These are phyloP conservation scores for Propithecus perrieri DNA, from an alignment of 2,797 vertebrate genomes.

Conservation along the genomic window DNA sequence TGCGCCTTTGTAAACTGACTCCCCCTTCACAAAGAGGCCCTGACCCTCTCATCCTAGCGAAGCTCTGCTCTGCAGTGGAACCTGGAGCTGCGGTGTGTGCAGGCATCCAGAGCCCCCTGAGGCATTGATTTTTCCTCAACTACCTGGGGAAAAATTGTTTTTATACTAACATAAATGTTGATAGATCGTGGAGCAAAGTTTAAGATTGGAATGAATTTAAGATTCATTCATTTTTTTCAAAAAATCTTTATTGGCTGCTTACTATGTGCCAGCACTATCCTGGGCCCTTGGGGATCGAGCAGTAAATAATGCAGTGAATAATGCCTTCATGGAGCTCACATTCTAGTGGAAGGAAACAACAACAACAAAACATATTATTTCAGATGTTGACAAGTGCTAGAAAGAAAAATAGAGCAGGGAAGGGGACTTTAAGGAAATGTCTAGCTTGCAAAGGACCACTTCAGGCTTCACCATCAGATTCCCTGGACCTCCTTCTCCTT, in stretches of 20 bases:
- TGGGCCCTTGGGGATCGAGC: not conserved
- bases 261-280: not conserved
- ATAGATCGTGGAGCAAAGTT: not conserved
- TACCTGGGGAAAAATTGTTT: not conserved
- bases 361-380: not conserved
- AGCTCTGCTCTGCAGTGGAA: not conserved
- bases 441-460: not conserved
- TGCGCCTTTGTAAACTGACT: not conserved
- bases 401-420: not conserved
- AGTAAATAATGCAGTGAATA: not conserved
- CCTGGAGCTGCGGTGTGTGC: not conserved
- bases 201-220: constrained; percentile 13
- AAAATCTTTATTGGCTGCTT: not conserved
- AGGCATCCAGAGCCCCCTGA: not conserved
- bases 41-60: not conserved
- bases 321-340: not conserved
- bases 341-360: not conserved
- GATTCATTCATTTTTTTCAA: not conserved
- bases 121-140: not conserved
- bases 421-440: not conserved
- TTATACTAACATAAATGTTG: constrained; percentile 1
- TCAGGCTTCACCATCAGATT: not conserved
- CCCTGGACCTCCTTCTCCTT: not conserved
- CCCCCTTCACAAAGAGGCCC: not conserved
- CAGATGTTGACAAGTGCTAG: not conserved